Evolutionary conservation across 2,888 invertebrate genomes (phyloP), one percentile per base, ranked within the genome.

Genomic region (Seladonia tumulorum): DNA sequence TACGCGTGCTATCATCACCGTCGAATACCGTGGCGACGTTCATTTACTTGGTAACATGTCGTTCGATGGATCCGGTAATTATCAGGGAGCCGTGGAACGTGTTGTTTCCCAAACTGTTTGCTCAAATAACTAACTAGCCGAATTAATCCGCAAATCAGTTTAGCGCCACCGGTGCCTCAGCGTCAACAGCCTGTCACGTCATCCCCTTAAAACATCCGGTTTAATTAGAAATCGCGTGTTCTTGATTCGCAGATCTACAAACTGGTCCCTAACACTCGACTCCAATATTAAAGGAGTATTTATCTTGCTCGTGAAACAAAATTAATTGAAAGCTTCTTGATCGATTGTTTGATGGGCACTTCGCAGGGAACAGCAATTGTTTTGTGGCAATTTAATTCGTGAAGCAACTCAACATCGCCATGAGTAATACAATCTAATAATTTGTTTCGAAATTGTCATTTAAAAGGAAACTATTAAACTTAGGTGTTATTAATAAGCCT

Each of bases 121-220:
- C 39, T 16, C 29, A 73, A 73, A 47, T 76, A 83, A 81, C 73
- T 83, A 81, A 76, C 76, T 68, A 76, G 76, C 57, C 47, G 45
- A 81, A 81, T 83, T 83, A 76, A 81, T 83, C 72, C 72, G 53
- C 45, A 47, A 83, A 81, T 83, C 72, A 72, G 76, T 76, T 73
- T 29, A 49, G 72, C 10, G 35, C 5, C 22, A 22, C 39, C 2
- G 66, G 57, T 72, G 45, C 73, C 72, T 73, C 57, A 81, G 81
- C 73, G 81, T 81, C 76, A 73, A 83, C 76, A 81, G 57, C 76
- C 73, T 57, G 53, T 73, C 72, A 39, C 66, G 25, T 72, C 68
- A 79, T 73, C 68, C 47, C 45, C 63, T 80, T 71, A 77, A 77
- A 77, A 77, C 49, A 49, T 49, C 16, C 8, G 29, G 47, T 49